Evolutionary conservation across 2,888 invertebrate species (phyloP).

Genomic region (Cerastis rubricosa): DNA sequence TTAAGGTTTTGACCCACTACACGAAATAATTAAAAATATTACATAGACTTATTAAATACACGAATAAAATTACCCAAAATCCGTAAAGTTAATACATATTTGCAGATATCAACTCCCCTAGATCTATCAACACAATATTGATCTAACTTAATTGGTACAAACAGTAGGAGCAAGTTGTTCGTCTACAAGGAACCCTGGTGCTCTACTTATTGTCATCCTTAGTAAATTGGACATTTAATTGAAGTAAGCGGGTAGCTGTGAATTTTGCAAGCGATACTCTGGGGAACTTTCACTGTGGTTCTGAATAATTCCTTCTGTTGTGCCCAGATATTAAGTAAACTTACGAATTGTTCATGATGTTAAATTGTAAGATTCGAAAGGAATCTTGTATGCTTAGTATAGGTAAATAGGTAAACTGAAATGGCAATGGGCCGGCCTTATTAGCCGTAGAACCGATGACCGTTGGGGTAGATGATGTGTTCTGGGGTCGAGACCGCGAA

Average conservation of each 20-base stretch:
- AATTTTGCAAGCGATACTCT: constrained; percentile 20
- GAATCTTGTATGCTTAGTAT: too few species aligned
- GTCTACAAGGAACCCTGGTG: constrained; percentile 1
- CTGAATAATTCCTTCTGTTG: constrained; percentile 21
- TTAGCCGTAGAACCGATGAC: too few species aligned
- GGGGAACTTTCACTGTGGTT: constrained; percentile 15
- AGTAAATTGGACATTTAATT: constrained; percentile 39
- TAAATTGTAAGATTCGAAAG: background rate
- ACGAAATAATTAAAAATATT: background rate
- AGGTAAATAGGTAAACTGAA: too few species aligned
- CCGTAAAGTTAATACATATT: background rate
- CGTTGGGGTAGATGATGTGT: too few species aligned
- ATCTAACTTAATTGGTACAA: background rate
- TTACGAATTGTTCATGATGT: background rate
- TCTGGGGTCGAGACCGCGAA: too few species aligned
- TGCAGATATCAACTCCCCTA: background rate
- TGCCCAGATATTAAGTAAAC: background rate
- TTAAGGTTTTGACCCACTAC: background rate
- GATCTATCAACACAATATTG: background rate
- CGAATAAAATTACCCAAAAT: background rate
- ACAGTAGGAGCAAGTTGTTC: constrained; percentile 2
- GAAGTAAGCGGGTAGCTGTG: constrained; percentile 27
- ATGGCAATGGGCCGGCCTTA: too few species aligned
- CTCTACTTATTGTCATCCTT: constrained; percentile 9
- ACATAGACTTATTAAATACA: too few species aligned